Percentiles rank a stretch among this genome's conserved stretches.
These are phyloP conservation scores for Drosophila greeni DNA, from an alignment of 2,888 invertebrate genomes.

Conservation along the genomic window DNA sequence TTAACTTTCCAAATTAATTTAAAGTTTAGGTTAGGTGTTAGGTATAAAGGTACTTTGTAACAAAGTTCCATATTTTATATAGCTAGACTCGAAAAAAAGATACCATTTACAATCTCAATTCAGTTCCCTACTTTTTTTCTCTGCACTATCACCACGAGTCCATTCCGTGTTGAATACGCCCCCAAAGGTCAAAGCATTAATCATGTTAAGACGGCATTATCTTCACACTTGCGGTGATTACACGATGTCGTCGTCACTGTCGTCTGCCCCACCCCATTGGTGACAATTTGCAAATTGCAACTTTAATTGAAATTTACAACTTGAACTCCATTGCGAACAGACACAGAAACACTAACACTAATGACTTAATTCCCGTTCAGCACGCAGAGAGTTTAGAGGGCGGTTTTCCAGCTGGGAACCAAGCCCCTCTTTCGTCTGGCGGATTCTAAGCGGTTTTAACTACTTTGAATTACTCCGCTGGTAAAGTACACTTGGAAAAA, in stretches of 20 bases:
- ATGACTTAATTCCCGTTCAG: constrained; percentile 71
- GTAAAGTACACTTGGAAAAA: background rate
- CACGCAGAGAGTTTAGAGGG: constrained; percentile 37
- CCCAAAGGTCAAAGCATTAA: constrained; percentile 46
- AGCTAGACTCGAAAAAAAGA: background rate
- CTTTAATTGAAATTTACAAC: constrained; percentile 62
- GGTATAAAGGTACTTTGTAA: background rate
- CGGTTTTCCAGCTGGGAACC: constrained; percentile 3
- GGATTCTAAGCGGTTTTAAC: constrained; percentile 38
- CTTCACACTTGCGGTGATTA: constrained; percentile 63
- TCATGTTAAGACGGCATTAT: constrained; percentile 67
- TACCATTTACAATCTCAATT: background rate
- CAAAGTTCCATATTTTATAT: background rate
- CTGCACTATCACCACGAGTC: background rate
- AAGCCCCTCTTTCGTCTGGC: constrained; percentile 10
- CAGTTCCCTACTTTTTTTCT: background rate
- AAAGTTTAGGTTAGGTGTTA: no score
- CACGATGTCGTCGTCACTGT: constrained; percentile 33
- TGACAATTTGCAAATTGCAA: constrained; percentile 71
- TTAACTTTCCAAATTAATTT: no score
- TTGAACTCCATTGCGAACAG: constrained; percentile 26
- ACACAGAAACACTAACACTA: constrained; percentile 35
- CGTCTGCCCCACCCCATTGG: constrained; percentile 20
- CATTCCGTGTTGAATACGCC: constrained; percentile 15
- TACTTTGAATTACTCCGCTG: constrained; percentile 12